Conservation (phyloP, 2,113 vertebrate genomes). For the Carassius gibelio region DNA sequence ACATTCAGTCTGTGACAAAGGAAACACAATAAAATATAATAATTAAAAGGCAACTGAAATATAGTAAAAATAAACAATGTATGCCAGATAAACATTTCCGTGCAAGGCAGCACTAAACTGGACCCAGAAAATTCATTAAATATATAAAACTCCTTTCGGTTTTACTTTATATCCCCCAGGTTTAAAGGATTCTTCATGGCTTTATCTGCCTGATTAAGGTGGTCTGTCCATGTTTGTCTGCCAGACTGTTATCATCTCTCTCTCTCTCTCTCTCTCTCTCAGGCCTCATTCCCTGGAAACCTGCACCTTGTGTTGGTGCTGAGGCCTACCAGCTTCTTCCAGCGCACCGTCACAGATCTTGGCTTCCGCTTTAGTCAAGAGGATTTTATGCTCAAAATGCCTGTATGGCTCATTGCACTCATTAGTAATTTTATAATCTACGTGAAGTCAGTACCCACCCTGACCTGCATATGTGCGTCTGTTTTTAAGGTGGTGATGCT, state of each 20-base stretch:
- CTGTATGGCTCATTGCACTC: slow-evolving; percentile 74
- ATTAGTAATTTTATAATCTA: not conserved
- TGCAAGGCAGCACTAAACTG: not conserved
- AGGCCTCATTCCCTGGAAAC: slow-evolving; percentile 94
- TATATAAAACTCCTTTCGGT: not conserved
- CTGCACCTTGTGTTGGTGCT: slow-evolving; percentile 94
- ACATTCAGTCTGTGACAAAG: not conserved
- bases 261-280: not conserved
- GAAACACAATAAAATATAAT: not conserved
- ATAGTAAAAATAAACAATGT: not conserved
- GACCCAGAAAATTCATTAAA: not conserved
- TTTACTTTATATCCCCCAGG: not conserved
- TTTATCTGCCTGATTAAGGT: not conserved
- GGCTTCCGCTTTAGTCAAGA: slow-evolving; percentile 96
- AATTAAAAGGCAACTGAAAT: not conserved
- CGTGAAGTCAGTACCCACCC: not conserved
- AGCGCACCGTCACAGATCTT: slow-evolving; percentile 93
- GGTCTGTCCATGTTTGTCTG: not conserved
- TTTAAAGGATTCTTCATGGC: not conserved
- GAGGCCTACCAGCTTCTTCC: slow-evolving; percentile 93
- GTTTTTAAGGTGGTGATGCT: slow-evolving; percentile 91
- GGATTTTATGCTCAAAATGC: slow-evolving; percentile 94
- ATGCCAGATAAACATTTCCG: not conserved
- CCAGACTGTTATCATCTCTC: not conserved
- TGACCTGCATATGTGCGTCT: slow-evolving; percentile 5